phyloP scores from a whole-genome alignment of 2,888 invertebrate species.

The Alsophila aescularia region DNA sequence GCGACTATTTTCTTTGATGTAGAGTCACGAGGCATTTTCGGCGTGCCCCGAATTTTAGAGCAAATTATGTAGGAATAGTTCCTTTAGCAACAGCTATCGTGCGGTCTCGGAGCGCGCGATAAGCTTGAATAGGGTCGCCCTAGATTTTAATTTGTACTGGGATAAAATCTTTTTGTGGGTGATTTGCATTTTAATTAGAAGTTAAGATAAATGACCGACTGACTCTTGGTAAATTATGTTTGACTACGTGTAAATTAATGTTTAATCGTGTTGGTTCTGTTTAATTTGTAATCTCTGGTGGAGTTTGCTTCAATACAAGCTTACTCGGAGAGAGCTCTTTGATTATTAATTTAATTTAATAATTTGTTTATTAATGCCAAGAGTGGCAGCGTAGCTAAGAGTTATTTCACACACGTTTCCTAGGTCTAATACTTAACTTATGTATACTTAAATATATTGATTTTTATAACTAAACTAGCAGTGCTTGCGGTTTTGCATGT shows the following conservation, averaged over 20 bases:
- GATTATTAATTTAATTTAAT: slow-evolving; percentile 4
- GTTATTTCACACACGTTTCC: neutral
- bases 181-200: slow-evolving; percentile 40
- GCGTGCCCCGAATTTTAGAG: slow-evolving; percentile 66
- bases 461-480: too few species aligned
- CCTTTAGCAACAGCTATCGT: slow-evolving; percentile 55
- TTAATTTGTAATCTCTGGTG: neutral
- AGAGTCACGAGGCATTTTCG: slow-evolving; percentile 65
- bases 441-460: too few species aligned
- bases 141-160: slow-evolving; percentile 36
- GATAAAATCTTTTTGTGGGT: slow-evolving; percentile 40
- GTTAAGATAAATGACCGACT: slow-evolving; percentile 22
- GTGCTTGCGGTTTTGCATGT: too few species aligned
- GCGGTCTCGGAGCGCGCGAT: slow-evolving; percentile 40
- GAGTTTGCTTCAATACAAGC: neutral
- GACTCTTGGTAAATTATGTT: slow-evolving; percentile 22
- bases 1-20: slow-evolving; percentile 71
- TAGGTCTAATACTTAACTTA: too few species aligned
- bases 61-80: slow-evolving; percentile 73
- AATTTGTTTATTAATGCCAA: neutral
- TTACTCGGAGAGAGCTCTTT: neutral
- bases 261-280: neutral
- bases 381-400: neutral
- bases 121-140: slow-evolving; percentile 37
- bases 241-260: slow-evolving; percentile 26